Conservation (phyloP, 2,888 invertebrate species). For the Masnerella sp. region DNA sequence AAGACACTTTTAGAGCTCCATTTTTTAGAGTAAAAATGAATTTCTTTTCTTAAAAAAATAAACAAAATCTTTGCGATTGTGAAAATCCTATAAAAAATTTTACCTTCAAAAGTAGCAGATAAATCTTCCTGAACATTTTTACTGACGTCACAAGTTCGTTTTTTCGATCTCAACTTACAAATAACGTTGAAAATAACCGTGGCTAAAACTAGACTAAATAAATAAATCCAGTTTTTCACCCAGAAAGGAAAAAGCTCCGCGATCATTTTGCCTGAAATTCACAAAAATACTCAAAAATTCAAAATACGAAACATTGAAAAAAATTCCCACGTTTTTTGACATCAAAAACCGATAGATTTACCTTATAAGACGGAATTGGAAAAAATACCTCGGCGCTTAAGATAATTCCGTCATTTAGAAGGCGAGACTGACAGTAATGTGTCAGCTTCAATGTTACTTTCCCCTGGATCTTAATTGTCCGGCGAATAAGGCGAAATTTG, state of each 20-base stretch:
- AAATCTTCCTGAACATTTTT: slow-evolving; percentile 33
- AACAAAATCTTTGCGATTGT: slow-evolving; percentile 3
- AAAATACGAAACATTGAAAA: neutral
- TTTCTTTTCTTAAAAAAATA: slow-evolving; percentile 33
- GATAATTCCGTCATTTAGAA: slow-evolving; percentile 47
- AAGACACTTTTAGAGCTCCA: no score
- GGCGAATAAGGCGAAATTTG: slow-evolving; percentile 22
- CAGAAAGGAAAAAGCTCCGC: slow-evolving; percentile 74
- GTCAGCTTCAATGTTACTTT: slow-evolving; percentile 50
- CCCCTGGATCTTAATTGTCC: slow-evolving; percentile 53
- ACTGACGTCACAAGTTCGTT: slow-evolving; percentile 8
- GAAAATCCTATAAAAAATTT: slow-evolving; percentile 50
- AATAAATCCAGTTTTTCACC: slow-evolving; percentile 75
- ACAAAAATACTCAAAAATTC: no score
- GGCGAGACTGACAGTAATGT: slow-evolving; percentile 50
- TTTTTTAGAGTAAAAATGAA: no score
- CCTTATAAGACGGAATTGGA: neutral
- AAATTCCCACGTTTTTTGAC: no score
- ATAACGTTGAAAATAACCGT: slow-evolving; percentile 62
- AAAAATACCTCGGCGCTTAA: neutral
- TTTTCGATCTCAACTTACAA: slow-evolving; percentile 24
- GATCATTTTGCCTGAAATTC: slow-evolving; percentile 63
- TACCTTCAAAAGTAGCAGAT: slow-evolving; percentile 57
- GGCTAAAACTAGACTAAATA: slow-evolving; percentile 70
- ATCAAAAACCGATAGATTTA: neutral